Percentiles rank a stretch among this genome's conserved stretches.
Conservation (phyloP, 2,113 vertebrate genomes). For the Cyprinodon brontotheroides region DNA sequence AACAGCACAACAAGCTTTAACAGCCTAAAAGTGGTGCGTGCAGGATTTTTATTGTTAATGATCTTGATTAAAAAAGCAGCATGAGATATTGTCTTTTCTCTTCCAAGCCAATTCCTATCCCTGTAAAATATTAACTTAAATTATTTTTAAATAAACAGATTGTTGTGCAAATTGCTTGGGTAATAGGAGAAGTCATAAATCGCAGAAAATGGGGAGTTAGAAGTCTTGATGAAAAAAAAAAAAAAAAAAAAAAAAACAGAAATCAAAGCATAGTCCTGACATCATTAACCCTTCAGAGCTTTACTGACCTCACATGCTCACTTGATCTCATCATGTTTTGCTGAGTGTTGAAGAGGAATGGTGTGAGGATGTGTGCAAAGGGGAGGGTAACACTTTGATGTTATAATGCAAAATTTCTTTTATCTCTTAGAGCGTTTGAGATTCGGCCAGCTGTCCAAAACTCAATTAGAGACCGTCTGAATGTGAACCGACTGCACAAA, state of each 20-base stretch:
- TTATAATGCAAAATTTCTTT: slow-evolving; percentile 58
- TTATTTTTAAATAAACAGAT: slow-evolving; percentile 51
- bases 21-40: neutral
- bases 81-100: slow-evolving; percentile 38
- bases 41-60: slow-evolving; percentile 23
- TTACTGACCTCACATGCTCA: slow-evolving; percentile 62
- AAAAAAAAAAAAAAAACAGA: slow-evolving; percentile 28
- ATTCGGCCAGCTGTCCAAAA: slow-evolving; percentile 49
- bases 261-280: slow-evolving; percentile 15
- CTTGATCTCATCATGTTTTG: slow-evolving; percentile 51
- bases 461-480: slow-evolving; percentile 54
- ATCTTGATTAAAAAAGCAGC: slow-evolving; percentile 21
- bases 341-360: slow-evolving; percentile 32
- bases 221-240: slow-evolving; percentile 44
- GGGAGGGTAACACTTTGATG: slow-evolving; percentile 54
- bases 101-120: slow-evolving; percentile 30
- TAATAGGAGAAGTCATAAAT: slow-evolving; percentile 31
- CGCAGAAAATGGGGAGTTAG: slow-evolving; percentile 23
- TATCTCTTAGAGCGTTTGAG: slow-evolving; percentile 63
- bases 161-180: slow-evolving; percentile 37
- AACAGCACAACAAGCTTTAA: neutral
- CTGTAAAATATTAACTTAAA: slow-evolving; percentile 35
- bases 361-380: slow-evolving; percentile 17
- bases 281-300: slow-evolving; percentile 64
- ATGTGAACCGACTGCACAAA: slow-evolving; percentile 49